Base-by-base conservation (phyloP, 30 jellyfish, hydroid and myxozoan genomes). In the Cassiopea andromeda region DNA sequence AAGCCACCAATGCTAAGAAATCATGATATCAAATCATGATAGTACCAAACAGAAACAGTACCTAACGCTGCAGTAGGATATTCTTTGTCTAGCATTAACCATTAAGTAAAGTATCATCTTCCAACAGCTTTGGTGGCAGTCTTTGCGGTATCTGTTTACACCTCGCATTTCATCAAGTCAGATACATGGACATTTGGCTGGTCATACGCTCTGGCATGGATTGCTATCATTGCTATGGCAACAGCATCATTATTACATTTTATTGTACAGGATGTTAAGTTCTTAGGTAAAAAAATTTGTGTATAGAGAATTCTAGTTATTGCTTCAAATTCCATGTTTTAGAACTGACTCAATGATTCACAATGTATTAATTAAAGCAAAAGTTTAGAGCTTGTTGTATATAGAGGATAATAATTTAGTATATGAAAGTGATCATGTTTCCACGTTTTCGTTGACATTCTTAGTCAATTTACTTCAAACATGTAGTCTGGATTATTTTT, bases 191-290 rank as follows among this genome's bases (percentile, higher is more conserved):
- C 58, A 16, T 48, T 80, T 75, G 93, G 93, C 16, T 86, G 93
- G 93, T 86, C 93, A 46, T 86, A 86, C 67, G 85, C 78, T n/a
- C 75, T 77, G 2, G 84, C 89, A 1, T 86, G 93, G 88, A 82
- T 86, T 50, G 73, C 74, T 3, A 19, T 75, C 46, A 1, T 77
- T 38, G 54, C 93, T 69, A 66, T 86, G 78, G 38, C 77, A 75
- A 12, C 60, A 5, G 83, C 89, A 1, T 73, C 89, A 5, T 19
- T 75, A 7, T 60, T 66, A 18, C 93, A 86, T 77, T 86, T 58
- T 19, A 76, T 86, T 60, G 93, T 86, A 5, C 93, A 86, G 57
- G 93, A 86, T 46, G 85, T 50, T 1, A 86, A 86, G 67, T 86
- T 86, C 75, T 44, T 86, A 2, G 93, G 89, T 19, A 86, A 77